These are phyloP conservation scores for Drosophila pseudoobscura DNA, from an alignment of 1,140 invertebrate species.

Conservation along the genomic window DNA sequence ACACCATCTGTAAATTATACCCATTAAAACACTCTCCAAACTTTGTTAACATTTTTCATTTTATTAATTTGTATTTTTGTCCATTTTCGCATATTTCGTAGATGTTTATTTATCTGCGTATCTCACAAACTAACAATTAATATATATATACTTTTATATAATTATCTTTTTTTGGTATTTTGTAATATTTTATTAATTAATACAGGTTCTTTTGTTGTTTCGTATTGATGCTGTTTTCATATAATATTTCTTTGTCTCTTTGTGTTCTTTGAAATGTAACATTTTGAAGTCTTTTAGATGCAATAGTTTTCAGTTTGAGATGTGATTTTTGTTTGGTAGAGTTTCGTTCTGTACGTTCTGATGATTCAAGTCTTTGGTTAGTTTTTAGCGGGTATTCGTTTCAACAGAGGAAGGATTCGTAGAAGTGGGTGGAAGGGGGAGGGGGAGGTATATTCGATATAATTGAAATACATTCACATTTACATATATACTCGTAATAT, in stretches of 20 bases:
- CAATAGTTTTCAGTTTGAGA: slow-evolving; percentile 53
- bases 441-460: slow-evolving; percentile 13
- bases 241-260: slow-evolving; percentile 8
- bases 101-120: slow-evolving; percentile 42
- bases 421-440: background rate
- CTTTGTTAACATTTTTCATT: slow-evolving; percentile 66
- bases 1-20: no score
- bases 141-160: slow-evolving; percentile 55
- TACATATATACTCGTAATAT: slow-evolving; percentile 54
- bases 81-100: slow-evolving; percentile 51
- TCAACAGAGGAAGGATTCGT: background rate
- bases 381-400: slow-evolving; percentile 15
- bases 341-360: slow-evolving; percentile 23
- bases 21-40: slow-evolving; percentile 1
- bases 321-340: slow-evolving; percentile 36
- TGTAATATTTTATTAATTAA: slow-evolving; percentile 44
- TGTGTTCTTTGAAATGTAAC: slow-evolving; percentile 55
- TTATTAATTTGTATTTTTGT: slow-evolving; percentile 68
- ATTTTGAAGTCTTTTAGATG: slow-evolving; percentile 57
- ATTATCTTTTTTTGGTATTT: slow-evolving; percentile 41
- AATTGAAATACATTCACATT: slow-evolving; percentile 47
- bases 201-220: slow-evolving; percentile 31
- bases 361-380: slow-evolving; percentile 61
- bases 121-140: slow-evolving; percentile 76
- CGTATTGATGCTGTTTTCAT: slow-evolving; percentile 33